Percentiles rank a stretch among this genome's conserved stretches.
phyloP scores from a whole-genome alignment of 1,140 invertebrate genomes.

The Euura lappo region DNA sequence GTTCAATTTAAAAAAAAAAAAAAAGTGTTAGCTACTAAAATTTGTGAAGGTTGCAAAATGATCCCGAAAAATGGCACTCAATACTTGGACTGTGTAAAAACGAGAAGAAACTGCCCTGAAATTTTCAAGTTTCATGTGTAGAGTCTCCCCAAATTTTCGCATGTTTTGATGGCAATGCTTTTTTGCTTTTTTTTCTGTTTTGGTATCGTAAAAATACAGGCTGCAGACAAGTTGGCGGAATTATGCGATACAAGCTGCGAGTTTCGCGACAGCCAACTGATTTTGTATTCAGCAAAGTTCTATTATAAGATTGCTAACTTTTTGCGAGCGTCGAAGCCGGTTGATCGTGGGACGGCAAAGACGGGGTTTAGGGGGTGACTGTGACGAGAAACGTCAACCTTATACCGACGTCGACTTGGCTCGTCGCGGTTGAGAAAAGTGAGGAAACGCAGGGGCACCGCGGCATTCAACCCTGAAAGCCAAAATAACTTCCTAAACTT shows the following conservation, averaged over 20 bases:
- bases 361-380: conserved; percentile 24
- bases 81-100: too few species aligned
- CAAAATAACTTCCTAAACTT: conserved; percentile 55
- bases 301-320: conserved; percentile 51
- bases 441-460: conserved; percentile 11
- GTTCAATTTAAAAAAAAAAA: too few species aligned
- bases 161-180: too few species aligned
- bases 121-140: too few species aligned
- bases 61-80: too few species aligned
- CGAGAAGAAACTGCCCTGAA: too few species aligned
- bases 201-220: neutral
- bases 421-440: conserved; percentile 8
- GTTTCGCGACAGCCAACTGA: conserved; percentile 38
- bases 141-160: too few species aligned
- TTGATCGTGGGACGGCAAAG: conserved; percentile 18
- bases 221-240: conserved; percentile 29
- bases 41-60: too few species aligned
- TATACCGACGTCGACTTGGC: conserved; percentile 21
- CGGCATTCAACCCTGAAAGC: conserved; percentile 38
- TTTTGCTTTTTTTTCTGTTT: too few species aligned
- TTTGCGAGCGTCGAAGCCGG: conserved; percentile 33
- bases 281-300: conserved; percentile 51
- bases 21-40: too few species aligned
- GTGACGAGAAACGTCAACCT: conserved; percentile 47
- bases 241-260: conserved; percentile 43